Percentiles rank a stretch among this genome's conserved stretches.
These are phyloP conservation scores for Agrochola macilenta DNA, from an alignment of 2,888 invertebrate species.

Conservation along the genomic window DNA sequence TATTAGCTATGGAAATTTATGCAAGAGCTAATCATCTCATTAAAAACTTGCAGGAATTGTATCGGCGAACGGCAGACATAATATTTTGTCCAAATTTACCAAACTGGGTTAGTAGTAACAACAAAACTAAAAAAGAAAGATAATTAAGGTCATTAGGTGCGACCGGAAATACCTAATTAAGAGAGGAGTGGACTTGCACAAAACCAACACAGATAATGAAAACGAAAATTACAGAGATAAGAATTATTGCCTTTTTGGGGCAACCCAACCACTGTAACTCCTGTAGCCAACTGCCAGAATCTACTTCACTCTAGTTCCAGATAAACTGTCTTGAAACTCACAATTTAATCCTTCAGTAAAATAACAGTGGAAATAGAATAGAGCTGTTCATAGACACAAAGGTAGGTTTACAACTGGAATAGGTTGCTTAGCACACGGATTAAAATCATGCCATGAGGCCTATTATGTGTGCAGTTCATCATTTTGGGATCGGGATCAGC, in stretches of 20 bases:
- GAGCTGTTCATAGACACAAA: neutral
- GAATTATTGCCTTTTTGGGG: neutral
- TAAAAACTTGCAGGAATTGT: neutral
- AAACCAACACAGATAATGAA: neutral
- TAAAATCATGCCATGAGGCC: neutral
- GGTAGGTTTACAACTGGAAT: neutral
- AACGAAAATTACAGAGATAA: neutral
- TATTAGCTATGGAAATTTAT: neutral
- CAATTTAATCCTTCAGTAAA: neutral
- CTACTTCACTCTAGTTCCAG: neutral
- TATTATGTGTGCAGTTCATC: neutral
- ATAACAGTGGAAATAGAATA: neutral
- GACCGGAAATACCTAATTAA: neutral
- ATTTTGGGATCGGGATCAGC: too few species aligned
- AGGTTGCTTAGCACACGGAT: neutral
- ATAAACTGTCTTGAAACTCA: neutral
- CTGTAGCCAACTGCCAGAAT: neutral
- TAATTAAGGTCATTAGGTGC: neutral
- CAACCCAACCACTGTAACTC: neutral
- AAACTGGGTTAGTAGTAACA: conserved; percentile 3
- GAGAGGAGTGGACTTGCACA: neutral
- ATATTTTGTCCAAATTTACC: neutral
- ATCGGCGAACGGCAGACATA: neutral
- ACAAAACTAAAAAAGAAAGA: neutral
- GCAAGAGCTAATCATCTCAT: neutral